These are phyloP conservation scores for Hippopotamyrus pictus DNA, from an alignment of 2,797 vertebrate species.

Conservation along the genomic window DNA sequence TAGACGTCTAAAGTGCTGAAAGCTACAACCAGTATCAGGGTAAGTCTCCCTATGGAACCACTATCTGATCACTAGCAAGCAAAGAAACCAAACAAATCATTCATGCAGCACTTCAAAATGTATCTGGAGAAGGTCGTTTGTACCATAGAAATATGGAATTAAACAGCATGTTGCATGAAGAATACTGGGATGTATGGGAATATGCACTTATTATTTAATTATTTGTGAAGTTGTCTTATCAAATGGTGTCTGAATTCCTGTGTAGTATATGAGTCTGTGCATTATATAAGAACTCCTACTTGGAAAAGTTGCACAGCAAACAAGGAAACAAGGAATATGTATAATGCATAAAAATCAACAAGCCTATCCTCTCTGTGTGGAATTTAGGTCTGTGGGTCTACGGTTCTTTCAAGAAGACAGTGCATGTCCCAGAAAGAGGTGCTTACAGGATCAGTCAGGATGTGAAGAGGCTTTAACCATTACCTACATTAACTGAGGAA, in stretches of 20 bases:
- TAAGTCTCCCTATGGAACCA: neutral
- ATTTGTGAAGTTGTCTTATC: neutral
- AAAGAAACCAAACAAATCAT: neutral
- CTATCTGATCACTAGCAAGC: neutral
- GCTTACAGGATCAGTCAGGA: neutral
- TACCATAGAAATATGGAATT: neutral
- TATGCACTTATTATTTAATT: neutral
- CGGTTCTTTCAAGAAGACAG: neutral
- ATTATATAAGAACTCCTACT: neutral
- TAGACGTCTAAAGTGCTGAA: neutral
- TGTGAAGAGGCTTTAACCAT: slow-evolving; percentile 17
- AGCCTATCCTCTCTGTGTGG: neutral
- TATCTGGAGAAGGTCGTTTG: neutral
- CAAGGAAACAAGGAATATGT: neutral
- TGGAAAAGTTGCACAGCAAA: neutral
- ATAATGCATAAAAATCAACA: neutral
- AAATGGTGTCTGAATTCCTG: neutral
- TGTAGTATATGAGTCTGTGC: neutral
- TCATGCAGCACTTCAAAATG: neutral
- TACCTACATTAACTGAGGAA: slow-evolving; percentile 30
- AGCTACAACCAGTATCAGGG: neutral
- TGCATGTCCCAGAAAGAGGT: neutral
- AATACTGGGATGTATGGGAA: neutral
- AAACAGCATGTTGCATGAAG: neutral
- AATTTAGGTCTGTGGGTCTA: neutral